Base-by-base conservation (phyloP, 2,113 vertebrate species). In the Anhinga anhinga region DNA sequence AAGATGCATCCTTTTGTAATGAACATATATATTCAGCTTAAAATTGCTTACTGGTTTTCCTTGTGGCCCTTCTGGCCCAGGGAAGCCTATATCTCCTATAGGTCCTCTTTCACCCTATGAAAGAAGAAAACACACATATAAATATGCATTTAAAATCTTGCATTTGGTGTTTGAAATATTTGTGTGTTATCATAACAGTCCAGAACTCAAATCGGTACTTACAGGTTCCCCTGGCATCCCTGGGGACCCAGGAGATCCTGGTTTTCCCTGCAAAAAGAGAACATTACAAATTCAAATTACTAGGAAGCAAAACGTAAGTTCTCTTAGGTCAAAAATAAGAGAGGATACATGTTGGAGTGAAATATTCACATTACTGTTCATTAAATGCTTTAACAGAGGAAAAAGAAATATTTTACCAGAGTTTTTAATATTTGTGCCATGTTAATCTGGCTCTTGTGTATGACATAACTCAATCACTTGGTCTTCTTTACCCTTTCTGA, bases 161-260 rank as follows among this genome's bases (percentile, higher is more conserved):
- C n/a, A 82, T 65, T 78, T 2, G 1, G 8, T 34, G 13, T 32
- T 32, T 61, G 30, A 93, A 86, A 82, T 69, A 86, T 27, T 79
- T 50, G 32, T 71, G 58, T 40, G 45, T 16, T 61, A 40, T 11
- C 5, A 3, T 42, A 42, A 73, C 20, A 69, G 36, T 30, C 19
- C 36, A 61, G n/a, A 93, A 82, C 15, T 55, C 15, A 79, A 86
- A 78, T 44, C 61, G 76, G 59, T 67, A 98, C 99, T 99, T 98
- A 99, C 99, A 95, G 99, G 98, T 82, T 99, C 99, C 84, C 99
- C 99, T 96, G 99, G 99, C 94, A 98, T 94, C 69, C 99, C 99
- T 78, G 98, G 96, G 56, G 99, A 98, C 47, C 99, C 99, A 5
- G 98, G 98, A 67, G 97, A 36, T 61, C 99, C 99, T 1, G 98